phyloP scores from a whole-genome alignment of 2,888 invertebrate genomes.

The Aelia acuminata region DNA sequence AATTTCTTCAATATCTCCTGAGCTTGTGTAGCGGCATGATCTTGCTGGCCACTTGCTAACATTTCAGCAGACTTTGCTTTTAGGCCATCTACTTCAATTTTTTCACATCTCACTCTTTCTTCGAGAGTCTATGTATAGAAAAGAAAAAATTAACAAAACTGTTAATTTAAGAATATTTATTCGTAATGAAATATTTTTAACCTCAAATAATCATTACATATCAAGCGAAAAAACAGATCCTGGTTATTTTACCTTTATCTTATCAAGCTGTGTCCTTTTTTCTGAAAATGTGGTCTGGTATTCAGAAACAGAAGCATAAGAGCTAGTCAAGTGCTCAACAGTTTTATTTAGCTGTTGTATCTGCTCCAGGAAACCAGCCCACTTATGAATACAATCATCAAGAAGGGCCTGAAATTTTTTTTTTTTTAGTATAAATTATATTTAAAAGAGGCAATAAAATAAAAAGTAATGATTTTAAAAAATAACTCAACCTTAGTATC shows the following conservation, averaged over 20 bases:
- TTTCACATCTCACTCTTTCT: constrained; percentile 90
- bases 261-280: constrained; percentile 87
- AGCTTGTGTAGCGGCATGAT: constrained; percentile 86
- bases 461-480: not conserved
- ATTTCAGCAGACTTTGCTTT: constrained; percentile 89
- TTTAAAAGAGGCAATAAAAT: not conserved
- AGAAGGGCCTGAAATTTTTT: constrained; percentile 75
- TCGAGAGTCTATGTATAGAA: constrained; percentile 75
- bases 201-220: too few relatives aligned
- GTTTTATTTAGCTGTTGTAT: constrained; percentile 88
- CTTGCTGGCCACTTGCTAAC: constrained; percentile 87
- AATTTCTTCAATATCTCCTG: constrained; percentile 88
- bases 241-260: constrained; percentile 75
- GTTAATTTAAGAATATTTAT: too few relatives aligned
- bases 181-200: too few relatives aligned
- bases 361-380: constrained; percentile 91
- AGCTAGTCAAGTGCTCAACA: constrained; percentile 82
- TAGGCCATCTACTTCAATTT: constrained; percentile 88
- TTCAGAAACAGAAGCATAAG: constrained; percentile 80
- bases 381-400: constrained; percentile 91
- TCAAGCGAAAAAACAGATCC: not conserved
- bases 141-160: constrained; percentile 52
- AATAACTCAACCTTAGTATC: constrained; percentile 79
- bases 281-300: constrained; percentile 87
- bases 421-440: not conserved